Percentiles rank a stretch among this genome's conserved stretches.
Evolutionary conservation across 2,113 vertebrate genomes (phyloP).

Genomic region (Tachysurus fulvidraco): DNA sequence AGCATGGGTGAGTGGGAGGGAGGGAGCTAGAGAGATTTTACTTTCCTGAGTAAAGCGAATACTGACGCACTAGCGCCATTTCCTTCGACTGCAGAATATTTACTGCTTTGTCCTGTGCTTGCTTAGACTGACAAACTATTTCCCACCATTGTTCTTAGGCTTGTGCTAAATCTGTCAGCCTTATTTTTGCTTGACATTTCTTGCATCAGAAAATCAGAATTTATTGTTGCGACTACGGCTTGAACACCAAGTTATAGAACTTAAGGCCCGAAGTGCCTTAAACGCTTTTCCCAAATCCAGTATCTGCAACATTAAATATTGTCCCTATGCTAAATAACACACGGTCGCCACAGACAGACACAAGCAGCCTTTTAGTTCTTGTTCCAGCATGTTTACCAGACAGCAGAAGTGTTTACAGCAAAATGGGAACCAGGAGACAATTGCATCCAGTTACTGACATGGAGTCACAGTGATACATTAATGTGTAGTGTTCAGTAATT

Average conservation of each 20-base stretch:
- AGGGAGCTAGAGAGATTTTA: conserved; percentile 2
- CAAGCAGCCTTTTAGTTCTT: not conserved
- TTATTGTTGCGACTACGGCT: not conserved
- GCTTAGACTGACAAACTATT: not conserved
- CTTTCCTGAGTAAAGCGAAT: conserved; percentile 9
- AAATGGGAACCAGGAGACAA: not conserved
- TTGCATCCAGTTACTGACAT: not conserved
- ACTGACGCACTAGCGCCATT: conserved; percentile 42
- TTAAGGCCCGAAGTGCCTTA: not conserved
- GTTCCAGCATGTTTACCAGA: not conserved
- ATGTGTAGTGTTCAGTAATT: not conserved
- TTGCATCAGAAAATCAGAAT: not conserved
- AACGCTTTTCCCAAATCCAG: not conserved
- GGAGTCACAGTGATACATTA: not conserved
- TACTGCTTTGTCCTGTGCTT: not conserved
- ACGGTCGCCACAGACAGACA: not conserved
- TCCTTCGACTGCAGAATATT: conserved; percentile 16
- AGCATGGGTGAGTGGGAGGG: conserved; percentile 82
- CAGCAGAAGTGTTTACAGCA: not conserved
- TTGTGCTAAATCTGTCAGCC: not conserved
- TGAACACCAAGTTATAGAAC: not conserved
- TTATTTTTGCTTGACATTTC: not conserved
- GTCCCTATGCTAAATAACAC: not conserved
- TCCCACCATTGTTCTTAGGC: conserved; percentile 8
- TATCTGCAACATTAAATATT: not conserved